Percentiles rank a stretch among this genome's conserved stretches.
phyloP scores from a whole-genome alignment of 2,888 invertebrate genomes.

The Carcina quercana region DNA sequence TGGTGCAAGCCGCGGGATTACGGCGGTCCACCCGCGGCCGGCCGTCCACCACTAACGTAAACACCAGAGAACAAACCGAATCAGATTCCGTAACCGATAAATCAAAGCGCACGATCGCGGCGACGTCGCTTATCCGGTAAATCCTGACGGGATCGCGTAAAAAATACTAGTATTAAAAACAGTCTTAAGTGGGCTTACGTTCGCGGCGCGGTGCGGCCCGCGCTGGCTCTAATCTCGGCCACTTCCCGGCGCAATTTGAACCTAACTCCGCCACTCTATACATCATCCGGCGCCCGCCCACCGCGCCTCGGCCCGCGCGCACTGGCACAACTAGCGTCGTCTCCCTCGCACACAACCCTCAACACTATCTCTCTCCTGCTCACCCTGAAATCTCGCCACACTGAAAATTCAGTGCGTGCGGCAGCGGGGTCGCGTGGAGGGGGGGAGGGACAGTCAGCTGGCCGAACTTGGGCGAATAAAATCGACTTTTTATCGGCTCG shows the following conservation, averaged over 20 bases:
- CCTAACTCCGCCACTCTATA: conserved; percentile 84
- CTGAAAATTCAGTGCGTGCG: conserved; percentile 58
- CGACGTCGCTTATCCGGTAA: conserved; percentile 71
- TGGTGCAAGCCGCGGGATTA: conserved; percentile 67
- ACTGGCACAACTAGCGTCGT: conserved; percentile 34
- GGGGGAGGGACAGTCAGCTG: conserved; percentile 58
- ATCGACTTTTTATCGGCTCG: conserved; percentile 73
- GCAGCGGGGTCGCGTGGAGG: conserved; percentile 29
- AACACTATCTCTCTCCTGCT: conserved; percentile 30
- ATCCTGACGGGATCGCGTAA: conserved; percentile 74
- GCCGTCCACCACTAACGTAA: conserved; percentile 70
- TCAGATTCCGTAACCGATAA: conserved; percentile 69
- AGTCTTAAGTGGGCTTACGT: conserved; percentile 82
- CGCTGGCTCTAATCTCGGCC: conserved; percentile 81
- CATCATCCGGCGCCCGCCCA: conserved; percentile 78
- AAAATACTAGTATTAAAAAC: conserved; percentile 83
- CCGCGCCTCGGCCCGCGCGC: conserved; percentile 36
- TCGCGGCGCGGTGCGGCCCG: conserved; percentile 78
- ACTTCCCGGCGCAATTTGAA: conserved; percentile 84
- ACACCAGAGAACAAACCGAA: conserved; percentile 65
- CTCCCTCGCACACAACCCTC: conserved; percentile 35
- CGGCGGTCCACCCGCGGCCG: conserved; percentile 51
- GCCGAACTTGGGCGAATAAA: conserved; percentile 72
- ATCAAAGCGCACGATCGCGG: conserved; percentile 71
- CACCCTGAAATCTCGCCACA: conserved; percentile 59